Evolutionary conservation across 92 coral and sea anemone genomes (phyloP), one percentile per base, ranked within the genome.

Genomic region (Palythoa grandis): DNA sequence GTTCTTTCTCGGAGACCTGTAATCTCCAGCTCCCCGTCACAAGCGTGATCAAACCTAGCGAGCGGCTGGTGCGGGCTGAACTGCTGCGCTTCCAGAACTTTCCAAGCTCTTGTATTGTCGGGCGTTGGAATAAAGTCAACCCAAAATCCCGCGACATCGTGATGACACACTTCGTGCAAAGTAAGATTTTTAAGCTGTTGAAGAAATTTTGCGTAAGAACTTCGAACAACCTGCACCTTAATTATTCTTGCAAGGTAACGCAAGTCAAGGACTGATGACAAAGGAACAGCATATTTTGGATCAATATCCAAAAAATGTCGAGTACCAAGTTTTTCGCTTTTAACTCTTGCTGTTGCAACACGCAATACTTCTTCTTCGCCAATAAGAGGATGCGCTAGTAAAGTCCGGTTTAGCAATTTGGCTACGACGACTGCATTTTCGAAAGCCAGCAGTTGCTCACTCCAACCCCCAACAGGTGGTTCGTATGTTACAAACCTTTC

Each of bases 381-480:
- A 65, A 93, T 89, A 60, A 94, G 92, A 22, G 98, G 91, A n/a
- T 88, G 88, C 1, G 92, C 98, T 6, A 94, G 84, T 4, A 94
- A 72, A 43, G 98, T 94, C 61, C 98, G 90, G 87, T 94, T 94
- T 2, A 94, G 82, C 72, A 94, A 66, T 74, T 91, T 88, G 1
- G 98, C 91, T 29, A 94, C 87, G 75, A 94, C 82, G 77, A 92
- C 95, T 52, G 98, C 98, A 82, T 94, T 94, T 63, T 94, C 95
- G 78, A 94, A 94, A n/a, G 95, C 98, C 35, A 92, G 84, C 47
- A 94, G 87, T 57, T 94, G 95, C 54, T 92, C 86, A 58, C 98
- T 94, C 98, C 98, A 94, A 25, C 93, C 91, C 19, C 98, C 98
- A 23, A 90, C 86, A n/a, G 98, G 98, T 78, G 98, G 93, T 48